Base-by-base conservation (phyloP, 1,140 invertebrate genomes). In the Cataglyphis hispanica region DNA sequence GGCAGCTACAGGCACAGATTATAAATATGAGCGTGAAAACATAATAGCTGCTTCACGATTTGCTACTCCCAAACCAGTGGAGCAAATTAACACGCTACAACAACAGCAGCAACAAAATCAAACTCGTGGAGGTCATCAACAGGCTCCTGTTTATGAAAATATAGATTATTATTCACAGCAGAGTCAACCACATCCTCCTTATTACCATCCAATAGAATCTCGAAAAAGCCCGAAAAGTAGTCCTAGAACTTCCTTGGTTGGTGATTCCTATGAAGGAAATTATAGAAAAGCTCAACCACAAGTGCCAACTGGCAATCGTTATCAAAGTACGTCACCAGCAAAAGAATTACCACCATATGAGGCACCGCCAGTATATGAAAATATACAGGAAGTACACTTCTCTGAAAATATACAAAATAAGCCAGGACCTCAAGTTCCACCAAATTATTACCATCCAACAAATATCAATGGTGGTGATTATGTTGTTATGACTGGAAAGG, bases 81-180 rank as follows among this genome's bases (percentile, higher is more conserved):
- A 97, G 89, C 95, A 95, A 78, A 91, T 96, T 58, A 93, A 90
- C 72, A 89, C 86, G 0, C 92, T 91, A 19, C 87, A 87, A 16
- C 91, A 90, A 8, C 88, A 91, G 19, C 86, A 91, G 6, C 92
- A 93, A 50, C 91, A 89, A 22, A 89, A 56, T 85, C 90, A 91
- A 19, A 61, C 43, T 27, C 87, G 87, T 0, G 46, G 66, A 22
- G 91, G 85, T 19, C 92, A 91, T 40, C 92, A 94, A n/a, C 91
- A 94, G 81, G 96, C 96, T 69, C 97, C 96, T 40, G 97, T 98
- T 31, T 98, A 98, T 93, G 97, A 98, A 93, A 98, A 98, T 93
- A 96, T 98, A 58, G 97, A 98, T 85, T 97, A 97, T 93, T 98
- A 97, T 94, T 95, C 96, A 13, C 93, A 94, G 63, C 91, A 95